phyloP scores from a whole-genome alignment of 2,113 vertebrate genomes.

The Xenus cinereus region DNA sequence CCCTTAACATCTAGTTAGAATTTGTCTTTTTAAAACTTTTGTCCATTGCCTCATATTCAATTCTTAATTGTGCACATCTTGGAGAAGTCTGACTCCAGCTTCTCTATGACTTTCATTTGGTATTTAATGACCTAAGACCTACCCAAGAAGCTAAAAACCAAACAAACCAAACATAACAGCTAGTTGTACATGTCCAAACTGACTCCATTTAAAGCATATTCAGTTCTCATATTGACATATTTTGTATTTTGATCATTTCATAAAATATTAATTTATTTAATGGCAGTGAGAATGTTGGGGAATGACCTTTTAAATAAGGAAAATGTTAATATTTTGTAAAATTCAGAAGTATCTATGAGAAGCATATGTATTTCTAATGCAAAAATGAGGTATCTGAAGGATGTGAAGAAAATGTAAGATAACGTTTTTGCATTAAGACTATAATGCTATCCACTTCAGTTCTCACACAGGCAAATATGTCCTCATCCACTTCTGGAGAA shows the following conservation, averaged over 20 bases:
- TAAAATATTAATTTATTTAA: background rate
- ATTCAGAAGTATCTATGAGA: background rate
- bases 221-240: accelerated
- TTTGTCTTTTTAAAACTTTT: background rate
- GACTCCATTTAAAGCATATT: background rate
- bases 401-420: background rate
- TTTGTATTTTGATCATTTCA: background rate
- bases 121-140: background rate
- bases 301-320: background rate
- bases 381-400: background rate
- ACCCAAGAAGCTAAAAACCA: background rate
- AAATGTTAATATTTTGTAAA: background rate
- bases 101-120: background rate
- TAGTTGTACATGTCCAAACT: background rate
- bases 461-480: background rate
- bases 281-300: background rate
- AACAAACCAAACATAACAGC: too few species aligned
- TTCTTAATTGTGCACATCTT: background rate
- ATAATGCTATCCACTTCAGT: background rate
- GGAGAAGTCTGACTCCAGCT: background rate
- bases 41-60: background rate
- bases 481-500: background rate
- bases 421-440: accelerated
- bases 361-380: background rate
- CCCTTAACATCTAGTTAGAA: background rate